Evolutionary conservation across 92 coral and sea anemone genomes (phyloP), one percentile per base, ranked within the genome.

Genomic region (Phenganax stokvisi): DNA sequence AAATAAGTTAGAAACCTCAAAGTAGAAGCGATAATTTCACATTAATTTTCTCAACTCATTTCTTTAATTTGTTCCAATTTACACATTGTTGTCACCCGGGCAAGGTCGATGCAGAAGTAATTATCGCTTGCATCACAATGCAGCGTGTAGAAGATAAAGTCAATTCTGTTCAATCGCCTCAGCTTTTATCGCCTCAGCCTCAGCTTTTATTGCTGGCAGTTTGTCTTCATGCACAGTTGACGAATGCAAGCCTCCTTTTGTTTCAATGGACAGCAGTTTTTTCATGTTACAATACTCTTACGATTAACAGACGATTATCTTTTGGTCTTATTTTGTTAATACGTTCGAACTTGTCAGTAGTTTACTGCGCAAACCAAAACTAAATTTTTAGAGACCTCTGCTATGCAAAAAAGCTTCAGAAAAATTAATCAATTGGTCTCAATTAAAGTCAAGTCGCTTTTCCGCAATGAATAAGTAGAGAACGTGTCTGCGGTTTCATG

Each of bases 101-200:
- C 47, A 37, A 20, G 47, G 2, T 37, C 47, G 47, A 5, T 37
- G 47, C 44, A 59, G 69, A 52, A 51, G 20, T 75, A 57, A 76
- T 76, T 76, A 59, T 29, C 54, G 12, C 70, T 6, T 76, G n/a
- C 74, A 92, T 77, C 44, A 87, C 66, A 29, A 82, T 10, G 53
- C 56, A 74, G 76, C 78, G 30, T 57, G 72, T 53, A 56, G 62
- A 67, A 67, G 59, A 56, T 37, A 37, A 37, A 37, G 47, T 37
- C 47, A 37, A 37, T 37, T 37, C 47, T 37, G 47, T 37, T 1
- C 47, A 37, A 37, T 37, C 47, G 47, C 25, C 25, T 20, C 25
- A 20, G 25, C 25, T 20, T 37, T 37, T 37, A 37, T 37, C 47
- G 47, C 5, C 47, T 37, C 47, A 37, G 47, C 47, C 47, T 37